A percentile compares a stretch with the other conserved stretches of the same genome.
Conservation (phyloP, 2,797 vertebrate species). For the Argyrosomus regius region DNA sequence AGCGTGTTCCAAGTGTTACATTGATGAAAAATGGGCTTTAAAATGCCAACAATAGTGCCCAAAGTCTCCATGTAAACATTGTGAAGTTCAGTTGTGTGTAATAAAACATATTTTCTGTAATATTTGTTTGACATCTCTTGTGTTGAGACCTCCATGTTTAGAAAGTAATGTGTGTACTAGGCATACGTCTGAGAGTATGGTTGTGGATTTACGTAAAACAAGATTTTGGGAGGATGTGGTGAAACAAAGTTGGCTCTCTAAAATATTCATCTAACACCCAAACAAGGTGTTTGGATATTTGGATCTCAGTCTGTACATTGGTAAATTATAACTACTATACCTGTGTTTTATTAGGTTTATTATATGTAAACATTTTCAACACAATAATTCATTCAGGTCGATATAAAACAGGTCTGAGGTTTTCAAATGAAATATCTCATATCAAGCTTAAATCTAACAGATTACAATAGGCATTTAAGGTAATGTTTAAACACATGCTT, state of each 20-base stretch:
- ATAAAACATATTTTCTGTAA: background rate
- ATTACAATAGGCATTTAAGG: background rate
- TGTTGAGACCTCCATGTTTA: background rate
- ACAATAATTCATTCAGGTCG: background rate
- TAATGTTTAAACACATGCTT: background rate
- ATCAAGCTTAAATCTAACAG: background rate
- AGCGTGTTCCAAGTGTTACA: background rate
- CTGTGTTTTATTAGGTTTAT: background rate
- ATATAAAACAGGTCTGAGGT: background rate
- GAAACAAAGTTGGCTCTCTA: too few relatives aligned
- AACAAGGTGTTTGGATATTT: too few relatives aligned
- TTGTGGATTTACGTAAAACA: too few relatives aligned
- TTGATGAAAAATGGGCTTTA: background rate
- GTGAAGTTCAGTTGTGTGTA: background rate
- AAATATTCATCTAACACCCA: too few relatives aligned
- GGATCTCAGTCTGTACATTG: too few relatives aligned
- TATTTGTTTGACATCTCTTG: background rate
- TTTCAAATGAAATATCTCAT: background rate
- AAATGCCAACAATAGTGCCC: background rate
- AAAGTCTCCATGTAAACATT: conserved; percentile 4
- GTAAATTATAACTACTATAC: too few relatives aligned
- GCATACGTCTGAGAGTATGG: background rate
- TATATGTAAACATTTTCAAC: background rate
- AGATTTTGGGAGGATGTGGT: too few relatives aligned
- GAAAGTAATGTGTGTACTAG: background rate